Percentiles rank a stretch among this genome's conserved stretches.
Evolutionary conservation across 2,888 invertebrate species (phyloP).

Genomic region (Zeuzera pyrina): DNA sequence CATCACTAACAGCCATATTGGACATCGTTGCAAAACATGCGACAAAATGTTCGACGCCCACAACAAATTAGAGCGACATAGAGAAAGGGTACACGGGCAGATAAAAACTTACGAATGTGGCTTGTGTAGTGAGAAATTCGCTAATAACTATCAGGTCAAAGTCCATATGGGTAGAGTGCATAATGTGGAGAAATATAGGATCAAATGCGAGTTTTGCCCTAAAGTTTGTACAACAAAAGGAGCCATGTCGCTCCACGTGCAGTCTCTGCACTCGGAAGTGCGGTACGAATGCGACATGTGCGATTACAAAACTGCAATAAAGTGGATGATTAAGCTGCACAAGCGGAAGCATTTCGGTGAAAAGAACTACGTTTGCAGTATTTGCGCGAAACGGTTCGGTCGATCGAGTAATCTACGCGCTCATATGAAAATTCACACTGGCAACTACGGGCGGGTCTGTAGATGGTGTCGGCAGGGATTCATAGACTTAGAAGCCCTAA

Average conservation of each 20-base stretch:
- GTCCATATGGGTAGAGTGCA: slow-evolving; percentile 54
- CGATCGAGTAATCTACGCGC: slow-evolving; percentile 62
- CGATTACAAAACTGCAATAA: slow-evolving; percentile 41
- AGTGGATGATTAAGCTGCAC: slow-evolving; percentile 51
- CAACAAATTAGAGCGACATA: slow-evolving; percentile 38
- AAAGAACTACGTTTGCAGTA: slow-evolving; percentile 63
- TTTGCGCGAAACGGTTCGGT: slow-evolving; percentile 68
- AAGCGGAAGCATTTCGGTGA: slow-evolving; percentile 62
- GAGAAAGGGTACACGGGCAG: slow-evolving; percentile 34
- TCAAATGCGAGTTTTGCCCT: slow-evolving; percentile 54
- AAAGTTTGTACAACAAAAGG: slow-evolving; percentile 62
- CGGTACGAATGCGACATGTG: slow-evolving; percentile 45
- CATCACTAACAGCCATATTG: slow-evolving; percentile 33
- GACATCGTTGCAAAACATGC: slow-evolving; percentile 41
- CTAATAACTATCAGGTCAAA: slow-evolving; percentile 39
- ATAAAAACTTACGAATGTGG: slow-evolving; percentile 30
- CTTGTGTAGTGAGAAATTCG: slow-evolving; percentile 34
- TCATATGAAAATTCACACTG: slow-evolving; percentile 54
- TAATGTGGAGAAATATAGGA: slow-evolving; percentile 44
- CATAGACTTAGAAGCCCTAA: slow-evolving; percentile 28
- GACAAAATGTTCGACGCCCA: slow-evolving; percentile 49
- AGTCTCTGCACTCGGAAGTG: slow-evolving; percentile 53
- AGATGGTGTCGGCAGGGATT: slow-evolving; percentile 41
- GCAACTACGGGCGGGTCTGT: slow-evolving; percentile 40
- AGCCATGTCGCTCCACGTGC: slow-evolving; percentile 64